phyloP scores from a whole-genome alignment of 2,888 invertebrate species.

The Oxycera nigricornis region DNA sequence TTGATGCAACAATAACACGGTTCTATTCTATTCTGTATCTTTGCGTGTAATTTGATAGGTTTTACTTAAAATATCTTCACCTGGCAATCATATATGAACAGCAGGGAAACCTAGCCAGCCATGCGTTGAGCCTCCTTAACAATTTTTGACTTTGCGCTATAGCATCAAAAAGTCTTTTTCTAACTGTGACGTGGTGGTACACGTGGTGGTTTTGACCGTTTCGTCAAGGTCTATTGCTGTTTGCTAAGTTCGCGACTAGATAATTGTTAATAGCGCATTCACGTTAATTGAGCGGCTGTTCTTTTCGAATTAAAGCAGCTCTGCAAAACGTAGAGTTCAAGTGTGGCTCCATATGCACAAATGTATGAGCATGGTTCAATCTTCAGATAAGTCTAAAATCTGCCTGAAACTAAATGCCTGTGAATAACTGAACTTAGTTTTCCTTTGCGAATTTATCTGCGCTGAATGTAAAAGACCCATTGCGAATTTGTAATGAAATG shows the following conservation, averaged over 20 bases:
- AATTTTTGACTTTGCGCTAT: background rate
- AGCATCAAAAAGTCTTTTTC: background rate
- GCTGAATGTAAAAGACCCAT: too few relatives aligned
- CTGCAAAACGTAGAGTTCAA: too few relatives aligned
- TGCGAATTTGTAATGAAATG: too few relatives aligned
- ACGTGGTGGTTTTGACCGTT: conserved; percentile 7
- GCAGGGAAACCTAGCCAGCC: background rate
- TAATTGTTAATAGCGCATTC: conserved; percentile 27
- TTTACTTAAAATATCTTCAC: background rate
- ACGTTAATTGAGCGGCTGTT: conserved; percentile 32
- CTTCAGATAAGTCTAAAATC: too few relatives aligned
- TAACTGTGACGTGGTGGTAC: conserved; percentile 19
- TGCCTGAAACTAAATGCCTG: too few relatives aligned
- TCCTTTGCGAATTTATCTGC: too few relatives aligned
- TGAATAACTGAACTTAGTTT: too few relatives aligned
- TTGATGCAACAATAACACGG: background rate
- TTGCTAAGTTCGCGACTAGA: background rate
- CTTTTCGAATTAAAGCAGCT: conserved; percentile 25
- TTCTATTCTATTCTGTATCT: background rate
- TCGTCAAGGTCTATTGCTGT: conserved; percentile 38
- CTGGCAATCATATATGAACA: background rate
- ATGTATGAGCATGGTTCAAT: too few relatives aligned
- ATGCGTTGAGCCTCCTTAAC: background rate
- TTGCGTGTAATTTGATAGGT: background rate
- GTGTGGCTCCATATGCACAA: too few relatives aligned